phyloP scores from a whole-genome alignment of 2,888 invertebrate species.

The Leistus spinibarbis region DNA sequence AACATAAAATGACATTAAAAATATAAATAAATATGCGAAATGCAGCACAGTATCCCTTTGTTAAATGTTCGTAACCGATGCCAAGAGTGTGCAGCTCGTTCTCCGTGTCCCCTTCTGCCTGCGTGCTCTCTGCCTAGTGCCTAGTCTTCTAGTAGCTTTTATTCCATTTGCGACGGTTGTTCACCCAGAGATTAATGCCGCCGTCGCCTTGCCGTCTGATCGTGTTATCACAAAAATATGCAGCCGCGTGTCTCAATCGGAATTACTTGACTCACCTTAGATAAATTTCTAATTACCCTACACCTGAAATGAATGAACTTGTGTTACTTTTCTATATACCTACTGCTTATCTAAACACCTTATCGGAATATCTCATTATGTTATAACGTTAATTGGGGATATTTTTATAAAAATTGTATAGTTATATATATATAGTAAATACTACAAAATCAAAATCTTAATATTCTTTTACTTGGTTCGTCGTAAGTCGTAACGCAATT shows the following conservation, averaged over 20 bases:
- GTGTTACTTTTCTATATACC: neutral
- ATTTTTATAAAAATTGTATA: conserved; percentile 10
- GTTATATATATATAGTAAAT: too few species aligned
- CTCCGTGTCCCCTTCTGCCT: conserved; percentile 13
- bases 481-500: too few species aligned
- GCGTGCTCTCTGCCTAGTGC: neutral
- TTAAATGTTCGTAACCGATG: neutral
- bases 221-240: conserved; percentile 24
- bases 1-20: neutral
- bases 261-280: conserved; percentile 12
- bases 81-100: conserved; percentile 17
- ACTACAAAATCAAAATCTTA: too few species aligned
- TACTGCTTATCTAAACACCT: neutral
- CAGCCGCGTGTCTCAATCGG: neutral
- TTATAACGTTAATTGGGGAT: neutral
- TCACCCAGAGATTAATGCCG: conserved; percentile 7
- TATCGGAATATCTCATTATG: neutral
- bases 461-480: too few species aligned
- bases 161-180: conserved; percentile 8
- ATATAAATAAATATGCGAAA: neutral
- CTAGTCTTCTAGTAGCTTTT: neutral
- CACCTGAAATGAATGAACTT: conserved; percentile 4
- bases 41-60: neutral
- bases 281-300: conserved; percentile 4
- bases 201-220: conserved; percentile 29